Evolutionary conservation across 1,140 invertebrate genomes (phyloP).

Genomic region (Brachionus plicatilis): DNA sequence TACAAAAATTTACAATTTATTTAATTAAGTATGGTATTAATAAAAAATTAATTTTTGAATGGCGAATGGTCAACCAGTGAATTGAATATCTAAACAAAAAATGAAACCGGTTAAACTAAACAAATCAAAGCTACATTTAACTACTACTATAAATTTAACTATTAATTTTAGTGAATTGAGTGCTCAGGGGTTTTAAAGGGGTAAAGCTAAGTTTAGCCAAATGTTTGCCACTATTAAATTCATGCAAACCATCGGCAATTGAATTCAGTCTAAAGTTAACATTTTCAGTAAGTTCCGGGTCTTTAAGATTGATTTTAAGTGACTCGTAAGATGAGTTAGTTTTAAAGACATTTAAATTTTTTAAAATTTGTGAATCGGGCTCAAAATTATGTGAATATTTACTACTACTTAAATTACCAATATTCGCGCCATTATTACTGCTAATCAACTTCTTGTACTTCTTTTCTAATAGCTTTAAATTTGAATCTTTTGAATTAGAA

Average conservation of each 20-base stretch:
- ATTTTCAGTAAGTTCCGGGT: not conserved
- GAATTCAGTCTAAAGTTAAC: not conserved
- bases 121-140: not conserved
- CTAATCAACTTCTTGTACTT: constrained; percentile 13
- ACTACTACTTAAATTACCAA: not conserved
- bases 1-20: not conserved
- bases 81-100: not conserved
- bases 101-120: not conserved
- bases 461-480: not conserved
- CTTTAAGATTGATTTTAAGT: not conserved
- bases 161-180: not conserved
- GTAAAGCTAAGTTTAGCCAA: not conserved
- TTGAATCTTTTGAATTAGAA: not conserved
- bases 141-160: not conserved
- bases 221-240: not conserved
- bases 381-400: not conserved
- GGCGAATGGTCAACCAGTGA: not conserved
- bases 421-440: not conserved
- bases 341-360: not conserved
- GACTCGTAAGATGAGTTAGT: not conserved
- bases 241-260: not conserved
- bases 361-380: constrained; percentile 8
- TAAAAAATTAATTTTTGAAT: not conserved
- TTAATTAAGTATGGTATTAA: not conserved
- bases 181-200: not conserved